A percentile compares a stretch with the other conserved stretches of the same genome.
phyloP scores from a whole-genome alignment of 2,113 vertebrate genomes.

The Cephalophus harveyi region DNA sequence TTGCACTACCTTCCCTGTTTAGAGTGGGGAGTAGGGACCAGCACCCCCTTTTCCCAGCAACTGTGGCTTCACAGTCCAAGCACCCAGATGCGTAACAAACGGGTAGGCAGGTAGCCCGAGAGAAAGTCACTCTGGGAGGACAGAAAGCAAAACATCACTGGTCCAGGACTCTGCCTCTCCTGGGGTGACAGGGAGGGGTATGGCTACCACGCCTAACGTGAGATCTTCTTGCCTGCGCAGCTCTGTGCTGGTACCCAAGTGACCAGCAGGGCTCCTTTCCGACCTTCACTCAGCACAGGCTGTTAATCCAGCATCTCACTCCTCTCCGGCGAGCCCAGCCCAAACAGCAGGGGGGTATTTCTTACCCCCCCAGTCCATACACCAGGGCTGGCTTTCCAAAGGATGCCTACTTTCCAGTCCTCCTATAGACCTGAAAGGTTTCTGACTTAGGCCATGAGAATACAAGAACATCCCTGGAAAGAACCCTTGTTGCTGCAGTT shows the following conservation, averaged over 20 bases:
- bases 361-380: not conserved
- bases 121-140: not conserved
- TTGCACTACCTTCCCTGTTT: not conserved
- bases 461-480: not conserved
- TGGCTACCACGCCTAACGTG: rapidly evolving
- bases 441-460: not conserved
- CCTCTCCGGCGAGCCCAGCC: not conserved
- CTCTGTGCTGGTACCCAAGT: rapidly evolving
- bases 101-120: not conserved
- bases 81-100: not conserved
- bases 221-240: not conserved
- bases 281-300: rapidly evolving
- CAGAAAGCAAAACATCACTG: not conserved
- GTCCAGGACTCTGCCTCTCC: not conserved
- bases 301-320: not conserved
- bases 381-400: not conserved
- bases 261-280: not conserved
- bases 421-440: not conserved
- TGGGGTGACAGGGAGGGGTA: not conserved
- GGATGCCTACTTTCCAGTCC: not conserved
- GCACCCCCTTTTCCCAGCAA: not conserved
- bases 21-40: not conserved
- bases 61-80: not conserved
- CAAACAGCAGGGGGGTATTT: not conserved
- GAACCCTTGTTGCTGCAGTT: not conserved